Evolutionary conservation across 2,888 invertebrate species (phyloP).

Genomic region (Pseudococcus jackbeardsleyi): DNA sequence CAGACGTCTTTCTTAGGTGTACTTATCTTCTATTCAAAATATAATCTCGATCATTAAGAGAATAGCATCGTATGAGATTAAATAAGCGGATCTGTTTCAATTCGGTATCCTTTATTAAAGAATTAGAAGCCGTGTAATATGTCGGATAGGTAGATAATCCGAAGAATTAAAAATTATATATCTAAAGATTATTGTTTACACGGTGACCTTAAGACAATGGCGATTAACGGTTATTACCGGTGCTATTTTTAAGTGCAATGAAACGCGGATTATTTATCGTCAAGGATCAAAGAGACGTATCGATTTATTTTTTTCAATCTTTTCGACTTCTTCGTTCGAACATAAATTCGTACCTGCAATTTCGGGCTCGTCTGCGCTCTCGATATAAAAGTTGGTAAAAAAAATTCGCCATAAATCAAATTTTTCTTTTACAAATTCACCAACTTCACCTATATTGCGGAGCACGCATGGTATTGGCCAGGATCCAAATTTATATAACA

Average conservation of each 20-base stretch:
- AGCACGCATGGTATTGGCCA: conserved; percentile 29
- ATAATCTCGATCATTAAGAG: not conserved
- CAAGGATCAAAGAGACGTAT: conserved; percentile 20
- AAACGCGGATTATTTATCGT: conserved; percentile 14
- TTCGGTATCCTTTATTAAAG: not conserved
- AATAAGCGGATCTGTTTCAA: not conserved
- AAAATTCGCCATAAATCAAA: conserved; percentile 13
- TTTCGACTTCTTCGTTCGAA: not conserved
- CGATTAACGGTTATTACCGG: not conserved
- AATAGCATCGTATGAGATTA: not conserved
- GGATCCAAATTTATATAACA: not conserved
- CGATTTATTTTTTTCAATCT: not conserved
- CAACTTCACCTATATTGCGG: not conserved
- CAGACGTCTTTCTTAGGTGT: not conserved
- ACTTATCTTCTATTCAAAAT: not conserved
- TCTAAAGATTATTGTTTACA: conserved; percentile 28
- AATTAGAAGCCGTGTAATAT: not conserved
- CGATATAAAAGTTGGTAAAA: too few species aligned
- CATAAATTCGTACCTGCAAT: too few species aligned
- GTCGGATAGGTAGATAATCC: not conserved
- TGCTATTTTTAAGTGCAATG: conserved; percentile 39
- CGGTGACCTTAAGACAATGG: conserved; percentile 31
- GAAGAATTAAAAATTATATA: not conserved
- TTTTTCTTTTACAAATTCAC: not conserved
- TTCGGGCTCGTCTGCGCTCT: too few species aligned